Evolutionary conservation across 2,888 invertebrate species (phyloP), one percentile per base, ranked within the genome.

Genomic region (Pyrrhia umbra): DNA sequence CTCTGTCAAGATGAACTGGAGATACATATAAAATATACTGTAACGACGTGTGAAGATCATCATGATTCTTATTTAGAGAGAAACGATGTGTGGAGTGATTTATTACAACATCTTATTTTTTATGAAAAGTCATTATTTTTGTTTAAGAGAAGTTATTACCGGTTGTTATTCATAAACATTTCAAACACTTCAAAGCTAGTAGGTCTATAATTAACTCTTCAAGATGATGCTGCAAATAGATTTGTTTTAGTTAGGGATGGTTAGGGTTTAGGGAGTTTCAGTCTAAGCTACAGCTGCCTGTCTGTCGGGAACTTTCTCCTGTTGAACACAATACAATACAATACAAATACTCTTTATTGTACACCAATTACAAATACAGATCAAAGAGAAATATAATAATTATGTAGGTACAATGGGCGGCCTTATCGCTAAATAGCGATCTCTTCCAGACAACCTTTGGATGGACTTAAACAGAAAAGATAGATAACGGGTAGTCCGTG

Each of bases 21-120:
- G 66, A 74, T 59, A 50, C 77, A 55, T 76, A 62, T 56, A 70
- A 76, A 74, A 58, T 51, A 13, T 67, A 47, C 64, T 13, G n/a
- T n/a, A n/a, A 52, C 40, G 59, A 74, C 40, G 40, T 46, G 45
- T 23, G 52, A 52, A 58, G 50, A 49, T 25, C 23, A 62, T 75
- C 56, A 52, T 47, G 47, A 52, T 39, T 63, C 50, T 39, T 63
- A 75, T 72, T 50, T 75, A 71, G 62, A 52, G 46, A 51, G 21
- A n/a, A 39, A 23, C 45, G 50, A 49, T 60, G 55, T 52, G 58
- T n/a, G 15, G 23, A 63, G 30, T 49, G 72, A 71, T 71, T 72
- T 74, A 71, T 77, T 46, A 50, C 16, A 60, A 52, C 68, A 49
- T 59, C 71, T 70, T 56, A 58, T 49, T 70, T 63, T 68, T 70